These are phyloP conservation scores for Poecilia latipinna DNA, from an alignment of 2,113 vertebrate species.

Conservation along the genomic window DNA sequence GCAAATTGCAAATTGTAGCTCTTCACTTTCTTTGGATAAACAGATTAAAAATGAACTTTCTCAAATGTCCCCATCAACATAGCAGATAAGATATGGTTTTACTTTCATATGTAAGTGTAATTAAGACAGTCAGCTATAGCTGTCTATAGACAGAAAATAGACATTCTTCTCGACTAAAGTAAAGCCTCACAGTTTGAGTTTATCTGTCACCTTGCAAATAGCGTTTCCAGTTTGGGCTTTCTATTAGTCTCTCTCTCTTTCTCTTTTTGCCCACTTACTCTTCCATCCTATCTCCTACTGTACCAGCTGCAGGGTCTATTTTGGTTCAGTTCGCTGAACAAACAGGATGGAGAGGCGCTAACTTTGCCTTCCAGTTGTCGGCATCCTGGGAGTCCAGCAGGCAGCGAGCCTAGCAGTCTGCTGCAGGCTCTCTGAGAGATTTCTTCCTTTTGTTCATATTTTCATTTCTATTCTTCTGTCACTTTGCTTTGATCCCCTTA, in stretches of 20 bases:
- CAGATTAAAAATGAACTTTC: background rate
- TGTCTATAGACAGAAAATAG: slow-evolving; percentile 3
- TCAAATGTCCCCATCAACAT: background rate
- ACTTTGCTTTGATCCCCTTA: background rate
- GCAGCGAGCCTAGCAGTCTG: background rate
- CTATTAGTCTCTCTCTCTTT: slow-evolving; percentile 30
- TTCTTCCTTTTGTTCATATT: slow-evolving; percentile 16
- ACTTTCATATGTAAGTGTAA: slow-evolving; percentile 22
- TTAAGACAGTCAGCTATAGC: slow-evolving; percentile 7
- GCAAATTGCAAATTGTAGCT: background rate
- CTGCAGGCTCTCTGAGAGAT: slow-evolving; percentile 18
- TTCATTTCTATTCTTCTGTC: background rate
- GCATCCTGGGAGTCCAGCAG: slow-evolving; percentile 20
- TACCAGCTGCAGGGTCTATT: slow-evolving; percentile 41
- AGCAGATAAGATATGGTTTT: slow-evolving; percentile 11
- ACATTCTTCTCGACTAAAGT: slow-evolving; percentile 24
- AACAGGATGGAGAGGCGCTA: slow-evolving; percentile 36
- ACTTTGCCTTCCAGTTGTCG: slow-evolving; percentile 32
- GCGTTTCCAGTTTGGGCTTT: slow-evolving; percentile 30
- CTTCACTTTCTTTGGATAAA: background rate
- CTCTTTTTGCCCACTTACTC: background rate
- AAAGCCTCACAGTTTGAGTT: slow-evolving; percentile 33
- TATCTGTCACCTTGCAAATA: slow-evolving; percentile 54
- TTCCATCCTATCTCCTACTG: slow-evolving; percentile 18
- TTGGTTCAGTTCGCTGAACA: slow-evolving; percentile 42